phyloP scores from a whole-genome alignment of 2,888 invertebrate genomes.

The Agapostemon virescens region DNA sequence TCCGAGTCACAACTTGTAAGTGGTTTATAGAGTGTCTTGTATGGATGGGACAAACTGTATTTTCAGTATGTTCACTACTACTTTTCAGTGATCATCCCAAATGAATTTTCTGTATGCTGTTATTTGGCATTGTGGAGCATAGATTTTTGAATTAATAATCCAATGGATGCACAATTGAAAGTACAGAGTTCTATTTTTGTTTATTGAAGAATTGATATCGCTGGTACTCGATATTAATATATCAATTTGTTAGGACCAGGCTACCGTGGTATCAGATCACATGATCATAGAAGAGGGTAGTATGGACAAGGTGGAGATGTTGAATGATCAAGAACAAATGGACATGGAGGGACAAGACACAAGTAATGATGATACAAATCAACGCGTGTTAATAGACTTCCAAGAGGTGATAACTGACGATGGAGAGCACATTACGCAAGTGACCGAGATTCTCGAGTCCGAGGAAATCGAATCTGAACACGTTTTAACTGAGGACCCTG shows the following conservation, averaged over 20 bases:
- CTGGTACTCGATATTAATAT: background rate
- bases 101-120: too few species aligned
- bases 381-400: slow-evolving; percentile 55
- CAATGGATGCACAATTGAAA: background rate
- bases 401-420: slow-evolving; percentile 71
- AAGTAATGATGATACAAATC: slow-evolving; percentile 55
- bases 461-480: slow-evolving; percentile 66
- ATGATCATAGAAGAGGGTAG: slow-evolving; percentile 65
- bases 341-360: slow-evolving; percentile 61
- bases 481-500: slow-evolving; percentile 47
- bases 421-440: slow-evolving; percentile 60
- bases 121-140: too few species aligned
- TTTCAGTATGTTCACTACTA: too few species aligned
- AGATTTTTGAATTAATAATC: background rate
- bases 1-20: slow-evolving; percentile 73
- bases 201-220: background rate
- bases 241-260: slow-evolving; percentile 38
- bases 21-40: background rate
- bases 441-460: slow-evolving; percentile 63
- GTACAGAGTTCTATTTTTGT: too few species aligned
- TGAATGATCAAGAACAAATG: slow-evolving; percentile 58
- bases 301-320: slow-evolving; percentile 65
- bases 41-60: too few species aligned
- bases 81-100: too few species aligned
- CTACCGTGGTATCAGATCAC: slow-evolving; percentile 45